These are phyloP conservation scores for Cantharis rufa DNA, from an alignment of 2,888 invertebrate genomes.

Conservation along the genomic window DNA sequence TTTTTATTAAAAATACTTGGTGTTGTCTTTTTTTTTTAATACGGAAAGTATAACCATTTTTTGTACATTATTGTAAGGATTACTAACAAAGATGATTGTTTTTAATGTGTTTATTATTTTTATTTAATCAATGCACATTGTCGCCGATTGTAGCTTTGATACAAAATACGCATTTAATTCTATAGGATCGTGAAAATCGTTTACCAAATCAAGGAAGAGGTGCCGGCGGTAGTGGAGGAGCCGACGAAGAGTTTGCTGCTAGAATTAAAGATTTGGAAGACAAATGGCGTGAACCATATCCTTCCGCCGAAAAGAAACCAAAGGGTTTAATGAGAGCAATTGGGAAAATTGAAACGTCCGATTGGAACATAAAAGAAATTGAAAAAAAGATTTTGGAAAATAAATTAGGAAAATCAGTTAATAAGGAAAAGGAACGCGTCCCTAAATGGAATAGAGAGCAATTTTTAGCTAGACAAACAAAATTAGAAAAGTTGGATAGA, in stretches of 20 bases:
- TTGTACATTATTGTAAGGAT: not conserved
- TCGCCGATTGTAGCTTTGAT: constrained; percentile 1
- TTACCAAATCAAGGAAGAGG: constrained; percentile 49
- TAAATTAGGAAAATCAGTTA: constrained; percentile 67
- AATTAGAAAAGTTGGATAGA: constrained; percentile 68
- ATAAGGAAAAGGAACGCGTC: constrained; percentile 69
- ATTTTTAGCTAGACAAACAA: constrained; percentile 70
- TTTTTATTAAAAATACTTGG: not conserved
- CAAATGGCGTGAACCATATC: constrained; percentile 66
- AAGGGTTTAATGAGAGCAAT: constrained; percentile 85
- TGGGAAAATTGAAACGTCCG: constrained; percentile 84
- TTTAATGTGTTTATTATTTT: not conserved
- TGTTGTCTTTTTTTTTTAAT: not conserved
- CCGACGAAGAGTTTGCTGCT: constrained; percentile 65
- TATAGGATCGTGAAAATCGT: constrained; percentile 49
- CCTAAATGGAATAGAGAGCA: constrained; percentile 92
- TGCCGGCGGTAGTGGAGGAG: constrained; percentile 39
- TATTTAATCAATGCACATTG: not conserved
- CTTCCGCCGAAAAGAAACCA: constrained; percentile 72
- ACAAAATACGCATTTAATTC: constrained; percentile 17
- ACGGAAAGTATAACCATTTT: not conserved
- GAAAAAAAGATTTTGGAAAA: constrained; percentile 86
- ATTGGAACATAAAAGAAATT: constrained; percentile 90
- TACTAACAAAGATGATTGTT: not conserved
- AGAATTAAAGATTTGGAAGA: constrained; percentile 77